These are phyloP conservation scores for Aricia artaxerxes DNA, from an alignment of 2,888 invertebrate genomes.

Conservation along the genomic window DNA sequence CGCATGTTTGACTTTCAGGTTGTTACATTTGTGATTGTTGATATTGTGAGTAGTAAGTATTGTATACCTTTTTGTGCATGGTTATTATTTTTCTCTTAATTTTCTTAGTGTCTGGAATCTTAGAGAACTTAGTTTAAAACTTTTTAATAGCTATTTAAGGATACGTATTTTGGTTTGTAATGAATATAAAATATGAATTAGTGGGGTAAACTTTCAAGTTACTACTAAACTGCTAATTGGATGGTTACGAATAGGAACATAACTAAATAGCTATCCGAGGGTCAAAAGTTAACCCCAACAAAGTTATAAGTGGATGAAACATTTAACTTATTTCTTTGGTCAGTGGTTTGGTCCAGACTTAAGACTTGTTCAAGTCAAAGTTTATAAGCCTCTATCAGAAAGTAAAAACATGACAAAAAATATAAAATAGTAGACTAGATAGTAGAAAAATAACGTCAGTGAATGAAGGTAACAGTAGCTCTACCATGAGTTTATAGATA, in stretches of 20 bases:
- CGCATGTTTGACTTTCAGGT: neutral
- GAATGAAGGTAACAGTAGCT: no score
- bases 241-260: neutral
- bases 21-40: neutral
- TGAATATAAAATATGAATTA: neutral
- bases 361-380: neutral
- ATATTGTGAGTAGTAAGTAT: neutral
- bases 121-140: no score
- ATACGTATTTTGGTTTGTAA: neutral
- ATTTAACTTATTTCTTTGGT: neutral
- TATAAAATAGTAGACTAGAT: no score
- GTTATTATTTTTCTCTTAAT: neutral
- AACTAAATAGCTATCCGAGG: neutral
- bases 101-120: no score
- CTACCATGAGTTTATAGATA: no score
- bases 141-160: no score
- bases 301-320: constrained; percentile 5
- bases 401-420: neutral
- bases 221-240: neutral
- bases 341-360: neutral
- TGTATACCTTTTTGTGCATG: neutral
- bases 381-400: neutral
- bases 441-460: no score
- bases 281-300: constrained; percentile 1
- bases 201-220: neutral